These are phyloP conservation scores for Drosophila algonquin DNA, from an alignment of 2,888 invertebrate genomes.

Conservation along the genomic window DNA sequence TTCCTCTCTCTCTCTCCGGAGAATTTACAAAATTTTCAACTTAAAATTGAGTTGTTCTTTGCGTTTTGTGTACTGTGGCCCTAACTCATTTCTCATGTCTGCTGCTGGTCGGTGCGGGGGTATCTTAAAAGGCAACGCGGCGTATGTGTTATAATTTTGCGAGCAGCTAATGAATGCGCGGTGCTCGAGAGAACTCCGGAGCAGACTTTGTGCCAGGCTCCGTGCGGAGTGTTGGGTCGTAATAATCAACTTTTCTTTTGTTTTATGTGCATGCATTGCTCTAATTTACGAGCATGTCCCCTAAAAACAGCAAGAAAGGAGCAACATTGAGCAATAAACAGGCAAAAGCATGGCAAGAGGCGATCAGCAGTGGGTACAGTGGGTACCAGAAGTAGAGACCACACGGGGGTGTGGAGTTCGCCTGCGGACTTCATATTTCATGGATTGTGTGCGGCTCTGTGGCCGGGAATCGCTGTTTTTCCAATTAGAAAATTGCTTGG, in stretches of 20 bases:
- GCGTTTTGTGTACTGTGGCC: not conserved
- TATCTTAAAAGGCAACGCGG: slow-evolving; percentile 28
- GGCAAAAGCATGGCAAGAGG: too few species aligned
- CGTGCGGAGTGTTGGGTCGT: slow-evolving; percentile 30
- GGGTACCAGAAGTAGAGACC: slow-evolving; percentile 27
- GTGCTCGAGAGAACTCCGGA: not conserved
- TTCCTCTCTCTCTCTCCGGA: not conserved
- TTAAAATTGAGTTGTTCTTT: slow-evolving; percentile 27
- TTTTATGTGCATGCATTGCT: slow-evolving; percentile 54
- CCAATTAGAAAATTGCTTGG: slow-evolving; percentile 20
- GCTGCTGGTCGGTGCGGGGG: not conserved
- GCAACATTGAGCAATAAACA: too few species aligned
- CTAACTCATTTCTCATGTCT: slow-evolving; percentile 15
- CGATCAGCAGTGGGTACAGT: slow-evolving; percentile 46
- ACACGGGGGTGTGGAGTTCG: slow-evolving; percentile 10
- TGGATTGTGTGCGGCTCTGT: slow-evolving; percentile 5
- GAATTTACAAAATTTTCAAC: slow-evolving; percentile 17
- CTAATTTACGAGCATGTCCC: slow-evolving; percentile 67
- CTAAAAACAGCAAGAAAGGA: slow-evolving; percentile 18
- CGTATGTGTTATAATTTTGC: slow-evolving; percentile 40
- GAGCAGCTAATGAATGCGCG: slow-evolving; percentile 45
- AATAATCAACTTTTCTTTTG: slow-evolving; percentile 63
- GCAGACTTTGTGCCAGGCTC: not conserved
- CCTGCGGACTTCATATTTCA: slow-evolving; percentile 39
- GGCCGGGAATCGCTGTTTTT: slow-evolving; percentile 6